Evolutionary conservation across 2,888 invertebrate genomes (phyloP), one percentile per base, ranked within the genome.

Genomic region (Polymixis flavicincta): DNA sequence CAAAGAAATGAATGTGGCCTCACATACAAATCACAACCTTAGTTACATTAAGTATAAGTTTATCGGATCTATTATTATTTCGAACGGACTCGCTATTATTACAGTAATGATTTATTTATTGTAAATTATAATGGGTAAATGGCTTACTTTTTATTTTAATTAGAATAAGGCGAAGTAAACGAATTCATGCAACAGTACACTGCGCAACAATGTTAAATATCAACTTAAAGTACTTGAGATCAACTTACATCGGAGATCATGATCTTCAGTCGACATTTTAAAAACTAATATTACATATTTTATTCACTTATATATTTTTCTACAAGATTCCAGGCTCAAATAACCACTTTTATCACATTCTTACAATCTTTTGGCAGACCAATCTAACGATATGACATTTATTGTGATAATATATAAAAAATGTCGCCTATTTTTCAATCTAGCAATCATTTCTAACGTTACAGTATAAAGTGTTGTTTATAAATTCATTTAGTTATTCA

Each of bases 221-320:
- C 90, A 89, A 90, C 90, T 92, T 92, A 93, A 90, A 92, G 88
- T 93, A 93, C 88, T 88, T 95, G 95, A 95, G 95, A 95, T 95
- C 95, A 94, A 92, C 91, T 90, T 92, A 89, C 90, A 91, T 90
- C 90, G 90, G 95, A 95, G 95, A 95, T 95, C 95, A 94, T 89
- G 92, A 92, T 92, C 90, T 92, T 95, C 95, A 95, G 95, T 95
- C 95, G 90, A 92, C 82, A 87, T 88, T 84, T 78, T 85, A 86
- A 82, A 71, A 86, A 87, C 85, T 89, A 89, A 87, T 85, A 82
- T 85, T 88, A 88, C 80, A 79, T 82, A 79, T 79, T 78, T 76
- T 42, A 78, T 84, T 77, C 80, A 79, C 71, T 79, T 81, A 86
- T 83, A 87, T 84, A 57, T 82, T 78, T 79, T 74, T 81, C 71